Evolutionary conservation across 2,888 invertebrate genomes (phyloP), one percentile per base, ranked within the genome.

Genomic region (Tuberolachnus salignus): DNA sequence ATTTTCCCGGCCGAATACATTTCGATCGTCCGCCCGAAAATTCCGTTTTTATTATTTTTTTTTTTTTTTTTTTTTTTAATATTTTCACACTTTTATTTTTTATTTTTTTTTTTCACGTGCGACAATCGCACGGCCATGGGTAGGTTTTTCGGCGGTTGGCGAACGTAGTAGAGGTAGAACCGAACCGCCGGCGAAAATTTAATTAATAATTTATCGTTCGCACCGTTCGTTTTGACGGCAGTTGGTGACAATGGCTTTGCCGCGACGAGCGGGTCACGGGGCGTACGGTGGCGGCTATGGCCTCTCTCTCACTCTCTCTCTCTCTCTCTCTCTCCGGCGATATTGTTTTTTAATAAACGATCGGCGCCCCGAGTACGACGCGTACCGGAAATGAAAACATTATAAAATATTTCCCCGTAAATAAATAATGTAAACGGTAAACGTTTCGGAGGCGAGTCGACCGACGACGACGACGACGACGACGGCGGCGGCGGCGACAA

Each of bases 151-250:
- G 44, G 16, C 44, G 21, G 21, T 4, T 57, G 42, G 8, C 19
- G 44, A 6, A n/a, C n/a, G n/a, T n/a, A 8, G 16, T 9, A 16
- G 19, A n/a, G 42, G 19, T 13, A 3, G n/a, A 10, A 34, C 16
- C 26, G 19, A 19, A 3, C 13, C 13, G n/a, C 6, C 0, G 44
- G 57, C 26, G 57, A 61, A 57, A 75, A 66, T 75, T 75, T 66
- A 75, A 75, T 74, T 74, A 74, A 74, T 74, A 74, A 74, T 75
- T 75, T 75, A 75, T 75, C 66, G 73, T 74, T 53, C 53, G 55
- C 44, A 55, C 44, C 59, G 61, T 51, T 23, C 71, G 59, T 59
- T 59, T 59, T 26, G 53, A 21, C 63, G 34, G 66, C 75, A 75
- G 55, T 66, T 66, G 51, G 75, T 75, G 55, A 75, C 74, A 66